A percentile compares a stretch with the other conserved stretches of the same genome.
phyloP scores from a whole-genome alignment of 2,888 invertebrate genomes.

The Cataglyphis rosenhaueri region DNA sequence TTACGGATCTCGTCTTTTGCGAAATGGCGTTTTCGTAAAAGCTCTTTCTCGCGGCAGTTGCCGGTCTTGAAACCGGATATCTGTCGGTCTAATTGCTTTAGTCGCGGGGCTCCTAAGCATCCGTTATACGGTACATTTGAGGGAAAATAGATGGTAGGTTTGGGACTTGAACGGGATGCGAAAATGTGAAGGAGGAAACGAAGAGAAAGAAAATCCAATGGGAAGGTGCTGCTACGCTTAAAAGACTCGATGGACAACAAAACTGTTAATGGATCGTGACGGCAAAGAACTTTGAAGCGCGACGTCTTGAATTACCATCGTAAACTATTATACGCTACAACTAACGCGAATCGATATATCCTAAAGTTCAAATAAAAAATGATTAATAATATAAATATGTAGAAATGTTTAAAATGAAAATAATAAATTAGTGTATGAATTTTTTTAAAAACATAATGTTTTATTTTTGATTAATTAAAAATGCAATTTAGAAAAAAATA shows the following conservation, averaged over 20 bases:
- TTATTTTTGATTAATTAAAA: not conserved
- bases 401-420: not conserved
- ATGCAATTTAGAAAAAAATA: not conserved
- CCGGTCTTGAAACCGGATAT: constrained; percentile 73
- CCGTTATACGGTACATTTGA: constrained; percentile 64
- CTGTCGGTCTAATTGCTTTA: constrained; percentile 76
- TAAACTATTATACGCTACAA: constrained; percentile 8
- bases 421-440: not conserved
- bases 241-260: constrained; percentile 63
- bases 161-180: constrained; percentile 44
- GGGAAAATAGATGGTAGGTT: constrained; percentile 68
- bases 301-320: constrained; percentile 24
- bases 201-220: constrained; percentile 35
- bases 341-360: not conserved
- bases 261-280: constrained; percentile 69
- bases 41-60: constrained; percentile 57
- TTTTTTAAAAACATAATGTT: not conserved
- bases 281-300: constrained; percentile 27
- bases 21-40: constrained; percentile 68
- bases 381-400: too few relatives aligned
- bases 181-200: constrained; percentile 40
- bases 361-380: not conserved
- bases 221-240: constrained; percentile 42
- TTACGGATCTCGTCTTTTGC: constrained; percentile 71
- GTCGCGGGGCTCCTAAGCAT: constrained; percentile 63